phyloP scores from a whole-genome alignment of 1,140 invertebrate genomes.

The Cecropterus lyciades region DNA sequence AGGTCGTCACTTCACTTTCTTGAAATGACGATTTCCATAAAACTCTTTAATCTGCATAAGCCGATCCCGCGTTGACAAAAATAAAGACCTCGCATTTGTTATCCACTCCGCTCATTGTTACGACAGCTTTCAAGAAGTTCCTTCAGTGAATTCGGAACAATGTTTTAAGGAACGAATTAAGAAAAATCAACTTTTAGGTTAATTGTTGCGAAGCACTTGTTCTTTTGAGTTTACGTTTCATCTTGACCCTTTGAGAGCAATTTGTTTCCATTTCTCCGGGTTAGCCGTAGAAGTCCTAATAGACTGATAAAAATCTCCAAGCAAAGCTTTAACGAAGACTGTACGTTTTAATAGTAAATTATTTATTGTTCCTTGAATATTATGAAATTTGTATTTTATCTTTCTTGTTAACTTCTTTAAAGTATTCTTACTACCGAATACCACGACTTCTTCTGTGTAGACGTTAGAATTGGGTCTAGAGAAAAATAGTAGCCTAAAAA shows the following conservation, averaged over 20 bases:
- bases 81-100: constrained; percentile 6
- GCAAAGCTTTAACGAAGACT: constrained; percentile 19
- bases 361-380: not conserved
- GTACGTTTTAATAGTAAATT: not conserved
- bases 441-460: too few relatives aligned
- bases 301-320: constrained; percentile 8
- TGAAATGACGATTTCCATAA: constrained; percentile 2
- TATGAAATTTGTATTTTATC: not conserved
- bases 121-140: constrained; percentile 18
- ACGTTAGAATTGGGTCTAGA: too few relatives aligned
- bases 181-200: constrained; percentile 18
- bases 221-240: constrained; percentile 30
- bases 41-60: constrained; percentile 4
- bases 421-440: too few relatives aligned
- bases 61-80: not conserved
- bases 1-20: not conserved
- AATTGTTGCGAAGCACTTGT: constrained; percentile 31
- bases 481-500: too few relatives aligned
- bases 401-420: not conserved
- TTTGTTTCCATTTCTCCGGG: constrained; percentile 26
- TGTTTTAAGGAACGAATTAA: constrained; percentile 11
- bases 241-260: constrained; percentile 28
- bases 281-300: constrained; percentile 25
- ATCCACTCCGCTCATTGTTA: constrained; percentile 18
- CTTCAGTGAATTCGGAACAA: constrained; percentile 14